Evolutionary conservation across 2,888 invertebrate species (phyloP), one percentile per base, ranked within the genome.

Genomic region (Pteria penguin): DNA sequence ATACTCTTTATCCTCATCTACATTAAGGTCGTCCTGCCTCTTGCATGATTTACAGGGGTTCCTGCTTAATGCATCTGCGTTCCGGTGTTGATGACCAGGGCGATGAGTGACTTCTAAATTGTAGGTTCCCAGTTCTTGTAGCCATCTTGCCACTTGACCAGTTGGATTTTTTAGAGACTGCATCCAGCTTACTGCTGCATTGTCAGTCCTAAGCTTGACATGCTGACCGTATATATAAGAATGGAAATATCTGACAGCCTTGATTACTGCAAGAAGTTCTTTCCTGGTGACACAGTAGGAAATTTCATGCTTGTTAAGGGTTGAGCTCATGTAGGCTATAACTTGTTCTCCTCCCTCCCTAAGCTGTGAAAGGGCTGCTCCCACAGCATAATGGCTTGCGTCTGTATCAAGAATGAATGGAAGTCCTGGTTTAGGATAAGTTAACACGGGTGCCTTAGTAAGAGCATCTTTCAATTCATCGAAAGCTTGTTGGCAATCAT

Each of bases 401-500:
- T 45, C 45, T 45, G 45, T 45, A 45, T 45, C 45, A 14, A 45
- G 18, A 14, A 45, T 45, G 45, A 45, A 45, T 8, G 45, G 45
- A 18, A 45, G 11, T 14, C 18, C 45, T 14, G 45, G 45, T 45
- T 45, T 45, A 14, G 45, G 45, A 45, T 14, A 45, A 18, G 45
- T 18, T 45, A 45, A 36, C 24, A 74, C n/a, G 4, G 74, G 74
- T n/a, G 36, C 27, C 18, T 33, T 22, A 26, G 57, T 74, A 18
- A 74, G 45, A 18, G 5, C 18, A 31, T 36, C 18, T 32, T 74
- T 74, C 26, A 74, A 45, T 36, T 33, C 29, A 31, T 69, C 45
- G 52, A 74, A 74, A 29, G 74, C 32, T 11, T 4, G 5, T 31
- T 74, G 45, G n/a, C 22, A 27, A 18, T 75, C 69, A 18, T 62